Conservation (phyloP, 2,113 vertebrate genomes). For the Aythya baeri region DNA sequence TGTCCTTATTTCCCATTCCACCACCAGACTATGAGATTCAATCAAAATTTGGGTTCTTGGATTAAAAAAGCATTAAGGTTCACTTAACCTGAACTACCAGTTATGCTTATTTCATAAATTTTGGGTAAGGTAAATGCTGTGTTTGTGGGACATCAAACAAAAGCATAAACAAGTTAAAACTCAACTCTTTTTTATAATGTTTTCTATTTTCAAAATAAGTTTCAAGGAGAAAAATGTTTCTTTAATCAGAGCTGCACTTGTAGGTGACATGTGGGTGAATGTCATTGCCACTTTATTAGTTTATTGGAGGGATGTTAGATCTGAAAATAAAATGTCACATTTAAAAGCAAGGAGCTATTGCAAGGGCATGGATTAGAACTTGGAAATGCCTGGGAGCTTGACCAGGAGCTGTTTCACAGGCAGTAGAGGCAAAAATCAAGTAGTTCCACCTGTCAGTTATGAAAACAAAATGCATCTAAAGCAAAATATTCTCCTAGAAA, state of each 20-base stretch:
- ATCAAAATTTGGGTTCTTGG: not conserved
- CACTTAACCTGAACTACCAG: not conserved
- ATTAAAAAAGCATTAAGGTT: not conserved
- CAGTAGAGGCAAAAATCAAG: not conserved
- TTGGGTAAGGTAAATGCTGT: not conserved
- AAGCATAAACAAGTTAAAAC: not conserved
- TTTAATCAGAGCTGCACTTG: not conserved
- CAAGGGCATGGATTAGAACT: not conserved
- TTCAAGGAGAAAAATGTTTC: not conserved
- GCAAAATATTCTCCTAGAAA: not conserved
- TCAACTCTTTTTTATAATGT: not conserved
- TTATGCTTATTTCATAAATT: not conserved
- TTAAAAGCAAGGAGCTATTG: not conserved
- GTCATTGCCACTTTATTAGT: not conserved
- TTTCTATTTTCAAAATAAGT: constrained; percentile 4
- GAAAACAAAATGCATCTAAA: not conserved
- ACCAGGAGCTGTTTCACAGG: not conserved
- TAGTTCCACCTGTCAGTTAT: not conserved
- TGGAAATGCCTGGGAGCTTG: not conserved
- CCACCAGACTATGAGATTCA: not conserved
- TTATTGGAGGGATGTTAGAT: not conserved
- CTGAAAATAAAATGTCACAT: not conserved
- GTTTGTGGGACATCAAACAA: not conserved
- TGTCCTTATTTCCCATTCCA: not conserved
- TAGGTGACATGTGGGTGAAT: not conserved